phyloP scores from a whole-genome alignment of 2,888 invertebrate genomes.

The Clunio marinus region DNA sequence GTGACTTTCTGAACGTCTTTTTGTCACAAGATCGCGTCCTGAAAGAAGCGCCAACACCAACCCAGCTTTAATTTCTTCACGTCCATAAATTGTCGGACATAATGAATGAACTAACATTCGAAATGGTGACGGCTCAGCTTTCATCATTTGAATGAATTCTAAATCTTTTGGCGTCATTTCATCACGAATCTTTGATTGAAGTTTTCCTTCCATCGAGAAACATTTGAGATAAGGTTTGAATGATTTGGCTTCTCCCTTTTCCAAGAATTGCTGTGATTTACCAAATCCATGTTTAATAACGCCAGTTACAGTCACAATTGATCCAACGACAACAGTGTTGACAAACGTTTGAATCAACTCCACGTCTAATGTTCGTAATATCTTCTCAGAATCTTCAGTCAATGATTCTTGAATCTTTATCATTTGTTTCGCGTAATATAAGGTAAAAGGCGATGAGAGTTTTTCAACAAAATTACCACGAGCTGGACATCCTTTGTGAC shows the following conservation, averaged over 20 bases:
- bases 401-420: conserved; percentile 79
- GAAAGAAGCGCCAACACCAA: conserved; percentile 79
- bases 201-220: background rate
- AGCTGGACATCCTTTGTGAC: conserved; percentile 57
- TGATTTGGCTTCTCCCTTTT: conserved; percentile 48
- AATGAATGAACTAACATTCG: conserved; percentile 79
- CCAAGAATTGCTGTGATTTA: conserved; percentile 44
- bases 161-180: background rate
- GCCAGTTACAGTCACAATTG: conserved; percentile 81
- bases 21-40: conserved; percentile 58
- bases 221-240: background rate
- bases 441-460: conserved; percentile 64
- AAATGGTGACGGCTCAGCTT: conserved; percentile 53
- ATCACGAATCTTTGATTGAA: too few relatives aligned
- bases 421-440: conserved; percentile 72
- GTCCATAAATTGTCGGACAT: conserved; percentile 87
- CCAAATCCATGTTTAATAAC: conserved; percentile 66
- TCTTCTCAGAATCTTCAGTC: conserved; percentile 69
- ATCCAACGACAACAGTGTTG: conserved; percentile 79
- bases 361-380: conserved; percentile 64
- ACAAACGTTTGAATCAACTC: conserved; percentile 80
- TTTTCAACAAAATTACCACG: conserved; percentile 61
- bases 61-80: conserved; percentile 89
- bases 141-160: conserved; percentile 53
- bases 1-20: conserved; percentile 63